Evolutionary conservation across 2,797 vertebrate species (phyloP).

Genomic region (Coregonus suidteri): DNA sequence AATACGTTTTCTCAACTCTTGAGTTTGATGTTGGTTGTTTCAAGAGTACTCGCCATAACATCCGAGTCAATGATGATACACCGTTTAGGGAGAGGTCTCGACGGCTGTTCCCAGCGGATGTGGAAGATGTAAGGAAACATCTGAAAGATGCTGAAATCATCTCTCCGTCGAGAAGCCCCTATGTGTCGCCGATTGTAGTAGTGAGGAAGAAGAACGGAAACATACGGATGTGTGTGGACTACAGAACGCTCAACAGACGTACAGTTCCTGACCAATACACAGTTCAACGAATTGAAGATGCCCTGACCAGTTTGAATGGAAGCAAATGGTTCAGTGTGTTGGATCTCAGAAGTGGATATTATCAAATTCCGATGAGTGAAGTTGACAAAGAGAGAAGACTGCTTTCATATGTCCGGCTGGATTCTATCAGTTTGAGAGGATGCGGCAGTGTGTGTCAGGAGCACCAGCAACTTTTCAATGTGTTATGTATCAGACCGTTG

Average conservation of each 20-base stretch:
- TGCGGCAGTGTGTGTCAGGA: conserved; percentile 8
- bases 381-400: background rate
- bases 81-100: conserved; percentile 4
- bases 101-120: conserved; percentile 1
- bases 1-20: conserved; percentile 1
- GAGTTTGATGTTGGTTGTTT: conserved; percentile 3
- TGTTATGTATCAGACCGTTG: conserved; percentile 4
- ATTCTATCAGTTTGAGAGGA: too few species aligned
- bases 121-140: conserved; percentile 2
- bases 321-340: too few species aligned
- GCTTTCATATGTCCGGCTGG: too few species aligned
- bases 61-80: conserved; percentile 7
- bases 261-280: too few species aligned
- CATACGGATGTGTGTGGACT: conserved; percentile 6
- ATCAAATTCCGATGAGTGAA: background rate
- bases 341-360: too few species aligned
- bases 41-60: conserved; percentile 3
- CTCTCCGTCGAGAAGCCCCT: background rate
- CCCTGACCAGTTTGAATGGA: too few species aligned
- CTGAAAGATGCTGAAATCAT: conserved; percentile 10
- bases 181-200: too few species aligned
- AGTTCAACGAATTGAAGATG: too few species aligned
- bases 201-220: background rate
- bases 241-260: background rate
- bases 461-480: conserved; percentile 5